phyloP scores from a whole-genome alignment of 1,140 invertebrate genomes.

The Aphelenchoides fujianensis region DNA sequence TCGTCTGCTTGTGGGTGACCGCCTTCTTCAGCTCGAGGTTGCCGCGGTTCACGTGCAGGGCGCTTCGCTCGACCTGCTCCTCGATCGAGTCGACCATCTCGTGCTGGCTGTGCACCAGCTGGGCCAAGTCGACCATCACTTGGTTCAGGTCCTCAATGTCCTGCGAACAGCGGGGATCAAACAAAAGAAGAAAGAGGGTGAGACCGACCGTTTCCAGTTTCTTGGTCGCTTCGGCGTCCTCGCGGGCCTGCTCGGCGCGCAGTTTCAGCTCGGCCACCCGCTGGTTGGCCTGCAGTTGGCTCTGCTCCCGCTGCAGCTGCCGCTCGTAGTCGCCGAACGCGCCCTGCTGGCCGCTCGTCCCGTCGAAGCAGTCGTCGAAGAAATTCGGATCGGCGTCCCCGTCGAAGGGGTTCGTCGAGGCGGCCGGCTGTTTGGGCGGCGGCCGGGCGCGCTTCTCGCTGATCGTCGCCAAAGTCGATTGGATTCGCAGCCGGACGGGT shows the following conservation, averaged over 20 bases:
- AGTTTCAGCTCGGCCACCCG: neutral
- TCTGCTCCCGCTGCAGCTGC: slow-evolving; percentile 18
- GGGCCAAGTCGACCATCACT: slow-evolving; percentile 27
- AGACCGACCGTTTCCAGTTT: slow-evolving; percentile 9
- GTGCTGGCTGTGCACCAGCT: slow-evolving; percentile 29
- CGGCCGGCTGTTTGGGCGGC: too few species aligned
- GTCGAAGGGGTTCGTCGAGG: slow-evolving; percentile 14
- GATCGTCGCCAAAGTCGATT: neutral
- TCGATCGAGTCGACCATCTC: slow-evolving; percentile 32
- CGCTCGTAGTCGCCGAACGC: slow-evolving; percentile 10
- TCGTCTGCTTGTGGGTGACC: slow-evolving; percentile 21
- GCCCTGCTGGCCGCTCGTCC: neutral
- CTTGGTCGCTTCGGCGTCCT: slow-evolving; percentile 21
- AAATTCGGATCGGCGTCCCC: slow-evolving; percentile 8
- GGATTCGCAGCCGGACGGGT: neutral
- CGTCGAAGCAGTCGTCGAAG: slow-evolving; percentile 31
- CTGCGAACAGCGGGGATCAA: too few species aligned
- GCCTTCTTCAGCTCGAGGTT: slow-evolving; percentile 29
- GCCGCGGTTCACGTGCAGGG: slow-evolving; percentile 19
- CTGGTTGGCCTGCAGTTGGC: neutral
- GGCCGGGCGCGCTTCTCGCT: neutral
- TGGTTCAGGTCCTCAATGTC: slow-evolving; percentile 34
- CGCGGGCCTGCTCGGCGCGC: slow-evolving; percentile 17
- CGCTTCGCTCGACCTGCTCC: slow-evolving; percentile 25
- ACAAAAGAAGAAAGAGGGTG: too few species aligned